Evolutionary conservation across 2,888 invertebrate genomes (phyloP).

Genomic region (Drosophila acutilabella): DNA sequence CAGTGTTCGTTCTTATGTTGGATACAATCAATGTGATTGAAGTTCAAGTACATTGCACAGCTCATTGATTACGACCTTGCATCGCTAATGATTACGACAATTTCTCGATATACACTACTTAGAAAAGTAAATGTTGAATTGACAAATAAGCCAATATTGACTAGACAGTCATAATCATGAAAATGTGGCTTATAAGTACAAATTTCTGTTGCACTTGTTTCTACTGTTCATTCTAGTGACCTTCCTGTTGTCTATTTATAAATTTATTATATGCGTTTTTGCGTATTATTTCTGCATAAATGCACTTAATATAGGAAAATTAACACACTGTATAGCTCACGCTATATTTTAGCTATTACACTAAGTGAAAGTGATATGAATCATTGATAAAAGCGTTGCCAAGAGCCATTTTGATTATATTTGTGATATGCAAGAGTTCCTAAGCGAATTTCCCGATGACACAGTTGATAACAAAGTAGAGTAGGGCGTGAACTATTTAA

Average conservation of each 20-base stretch:
- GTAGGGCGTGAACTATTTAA: neutral
- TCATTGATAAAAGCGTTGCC: conserved; percentile 10
- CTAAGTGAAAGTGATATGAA: conserved; percentile 3
- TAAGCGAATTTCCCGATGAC: conserved; percentile 1
- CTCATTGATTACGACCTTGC: conserved; percentile 20
- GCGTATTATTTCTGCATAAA: neutral
- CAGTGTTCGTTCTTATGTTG: neutral
- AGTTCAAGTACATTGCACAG: conserved; percentile 28
- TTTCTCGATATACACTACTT: conserved; percentile 6
- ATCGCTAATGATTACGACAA: conserved; percentile 4
- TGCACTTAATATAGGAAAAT: neutral
- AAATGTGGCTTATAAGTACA: neutral
- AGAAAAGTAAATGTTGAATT: conserved; percentile 3
- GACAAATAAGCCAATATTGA: conserved; percentile 3
- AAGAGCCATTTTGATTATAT: neutral
- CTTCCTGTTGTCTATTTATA: conserved; percentile 4
- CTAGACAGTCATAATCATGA: neutral
- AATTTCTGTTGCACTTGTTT: neutral
- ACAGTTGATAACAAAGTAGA: conserved; percentile 12
- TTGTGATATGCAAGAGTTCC: conserved; percentile 3
- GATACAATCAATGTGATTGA: conserved; percentile 10
- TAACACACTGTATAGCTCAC: neutral
- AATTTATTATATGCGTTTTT: conserved; percentile 2
- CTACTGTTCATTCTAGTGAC: neutral
- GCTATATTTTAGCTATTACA: neutral